Conservation (phyloP, 2,888 invertebrate genomes). For the Platerodrilus igneus region DNA sequence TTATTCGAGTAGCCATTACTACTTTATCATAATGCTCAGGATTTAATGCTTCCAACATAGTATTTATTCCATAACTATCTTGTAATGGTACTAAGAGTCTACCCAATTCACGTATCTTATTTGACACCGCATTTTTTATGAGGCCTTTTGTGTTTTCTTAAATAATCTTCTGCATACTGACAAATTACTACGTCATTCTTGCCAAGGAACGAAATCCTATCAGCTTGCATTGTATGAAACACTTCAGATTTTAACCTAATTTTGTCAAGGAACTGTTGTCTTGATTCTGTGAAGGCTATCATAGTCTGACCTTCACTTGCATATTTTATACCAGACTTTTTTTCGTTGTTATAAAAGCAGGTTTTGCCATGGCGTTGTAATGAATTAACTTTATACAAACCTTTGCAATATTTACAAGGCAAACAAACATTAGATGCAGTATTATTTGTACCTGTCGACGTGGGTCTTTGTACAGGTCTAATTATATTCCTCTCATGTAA, state of each 20-base stretch:
- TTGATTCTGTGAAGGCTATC: no score
- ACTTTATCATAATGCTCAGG: slow-evolving; percentile 14
- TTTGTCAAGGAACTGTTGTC: no score
- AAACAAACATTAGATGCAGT: slow-evolving; percentile 11
- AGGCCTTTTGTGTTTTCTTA: slow-evolving; percentile 30
- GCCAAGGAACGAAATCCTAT: slow-evolving; percentile 24
- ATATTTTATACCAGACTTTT: slow-evolving; percentile 9
- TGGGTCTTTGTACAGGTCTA: slow-evolving; percentile 26
- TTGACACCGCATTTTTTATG: slow-evolving; percentile 27
- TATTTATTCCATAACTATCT: slow-evolving; percentile 14
- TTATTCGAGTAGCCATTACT: slow-evolving; percentile 14
- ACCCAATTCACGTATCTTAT: slow-evolving; percentile 29
- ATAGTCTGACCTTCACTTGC: slow-evolving; percentile 16
- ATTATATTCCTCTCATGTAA: slow-evolving; percentile 20
- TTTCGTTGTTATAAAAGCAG: slow-evolving; percentile 14
- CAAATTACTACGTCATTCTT: slow-evolving; percentile 26
- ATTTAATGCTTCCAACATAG: slow-evolving; percentile 10
- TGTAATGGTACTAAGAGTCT: slow-evolving; percentile 26
- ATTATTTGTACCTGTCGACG: slow-evolving; percentile 5
- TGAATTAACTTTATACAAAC: slow-evolving; percentile 21
- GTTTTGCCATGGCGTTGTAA: slow-evolving; percentile 19
- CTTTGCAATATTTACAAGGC: slow-evolving; percentile 27
- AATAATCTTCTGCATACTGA: slow-evolving; percentile 28
- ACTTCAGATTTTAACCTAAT: no score
- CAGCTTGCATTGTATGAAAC: slow-evolving; percentile 24